Conservation (phyloP, 1,140 invertebrate species). For the Drosophila carrolli region DNA sequence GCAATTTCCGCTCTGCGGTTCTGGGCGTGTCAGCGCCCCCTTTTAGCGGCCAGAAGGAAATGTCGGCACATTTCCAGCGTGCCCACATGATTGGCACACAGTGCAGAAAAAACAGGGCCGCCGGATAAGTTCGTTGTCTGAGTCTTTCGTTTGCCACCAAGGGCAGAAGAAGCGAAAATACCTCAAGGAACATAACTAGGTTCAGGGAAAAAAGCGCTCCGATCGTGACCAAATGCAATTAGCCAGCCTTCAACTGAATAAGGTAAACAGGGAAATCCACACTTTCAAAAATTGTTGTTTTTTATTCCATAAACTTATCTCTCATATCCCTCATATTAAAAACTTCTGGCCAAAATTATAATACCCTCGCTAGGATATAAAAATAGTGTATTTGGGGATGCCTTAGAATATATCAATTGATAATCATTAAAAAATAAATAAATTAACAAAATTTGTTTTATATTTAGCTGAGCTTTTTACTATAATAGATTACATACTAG, state of each 20-base stretch:
- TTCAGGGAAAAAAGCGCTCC: constrained; percentile 45
- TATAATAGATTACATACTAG: too few relatives aligned
- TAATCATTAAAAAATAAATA: neutral
- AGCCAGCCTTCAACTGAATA: constrained; percentile 47
- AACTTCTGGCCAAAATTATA: too few relatives aligned
- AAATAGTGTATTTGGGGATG: too few relatives aligned
- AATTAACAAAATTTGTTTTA: too few relatives aligned
- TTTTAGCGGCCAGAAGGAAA: constrained; percentile 62
- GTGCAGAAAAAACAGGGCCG: constrained; percentile 30
- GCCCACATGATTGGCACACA: constrained; percentile 61
- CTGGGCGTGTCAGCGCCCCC: constrained; percentile 29
- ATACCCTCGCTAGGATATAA: too few relatives aligned
- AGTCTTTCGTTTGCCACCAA: constrained; percentile 75
- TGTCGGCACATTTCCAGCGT: constrained; percentile 51
- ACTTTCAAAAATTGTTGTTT: constrained; percentile 19
- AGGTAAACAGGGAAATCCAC: constrained; percentile 19
- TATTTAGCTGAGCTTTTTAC: too few relatives aligned
- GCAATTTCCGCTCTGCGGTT: constrained; percentile 67
- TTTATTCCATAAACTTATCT: too few relatives aligned
- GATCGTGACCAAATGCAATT: constrained; percentile 82
- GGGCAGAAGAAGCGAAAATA: constrained; percentile 58
- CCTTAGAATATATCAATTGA: too few relatives aligned
- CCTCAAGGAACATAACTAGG: constrained; percentile 46
- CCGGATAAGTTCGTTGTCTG: constrained; percentile 63
- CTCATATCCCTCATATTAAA: too few relatives aligned